These are phyloP conservation scores for Drusus annulatus DNA, from an alignment of 1,140 invertebrate species.

Conservation along the genomic window DNA sequence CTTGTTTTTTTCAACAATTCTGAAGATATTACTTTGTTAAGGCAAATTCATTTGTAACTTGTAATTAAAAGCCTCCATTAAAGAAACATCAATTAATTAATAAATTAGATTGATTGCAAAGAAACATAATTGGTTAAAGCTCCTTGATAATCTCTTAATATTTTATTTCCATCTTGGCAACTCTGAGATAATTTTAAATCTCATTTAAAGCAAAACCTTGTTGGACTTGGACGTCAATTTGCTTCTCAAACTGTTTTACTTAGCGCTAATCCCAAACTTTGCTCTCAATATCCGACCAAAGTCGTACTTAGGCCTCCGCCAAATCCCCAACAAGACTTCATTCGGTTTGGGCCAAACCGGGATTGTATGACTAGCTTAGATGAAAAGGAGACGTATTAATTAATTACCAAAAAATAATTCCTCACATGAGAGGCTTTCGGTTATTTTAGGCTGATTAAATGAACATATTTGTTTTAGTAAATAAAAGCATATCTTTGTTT, in stretches of 20 bases:
- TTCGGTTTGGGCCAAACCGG: background rate
- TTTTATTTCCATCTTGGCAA: conserved; percentile 19
- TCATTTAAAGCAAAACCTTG: conserved; percentile 28
- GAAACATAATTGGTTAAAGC: background rate
- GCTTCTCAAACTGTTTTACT: conserved; percentile 44
- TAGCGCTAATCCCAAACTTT: conserved; percentile 46
- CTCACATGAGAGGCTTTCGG: too few relatives aligned
- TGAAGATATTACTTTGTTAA: too few relatives aligned
- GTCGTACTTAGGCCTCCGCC: conserved; percentile 26
- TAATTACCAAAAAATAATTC: background rate
- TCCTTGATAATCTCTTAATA: conserved; percentile 25
- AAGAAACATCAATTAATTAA: too few relatives aligned
- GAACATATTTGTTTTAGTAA: too few relatives aligned
- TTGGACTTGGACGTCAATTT: conserved; percentile 36
- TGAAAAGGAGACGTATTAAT: conserved; percentile 25
- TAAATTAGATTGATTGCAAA: too few relatives aligned
- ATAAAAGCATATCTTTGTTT: too few relatives aligned
- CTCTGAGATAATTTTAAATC: conserved; percentile 21
- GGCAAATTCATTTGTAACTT: too few relatives aligned
- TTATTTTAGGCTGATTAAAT: too few relatives aligned
- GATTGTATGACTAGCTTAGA: conserved; percentile 7
- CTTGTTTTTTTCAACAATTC: too few relatives aligned
- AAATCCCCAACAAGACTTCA: conserved; percentile 34
- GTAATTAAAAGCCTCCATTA: too few relatives aligned
- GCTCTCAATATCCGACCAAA: conserved; percentile 47